Conservation (phyloP, 2,113 vertebrate species). For the Boleophthalmus pectinirostris region DNA sequence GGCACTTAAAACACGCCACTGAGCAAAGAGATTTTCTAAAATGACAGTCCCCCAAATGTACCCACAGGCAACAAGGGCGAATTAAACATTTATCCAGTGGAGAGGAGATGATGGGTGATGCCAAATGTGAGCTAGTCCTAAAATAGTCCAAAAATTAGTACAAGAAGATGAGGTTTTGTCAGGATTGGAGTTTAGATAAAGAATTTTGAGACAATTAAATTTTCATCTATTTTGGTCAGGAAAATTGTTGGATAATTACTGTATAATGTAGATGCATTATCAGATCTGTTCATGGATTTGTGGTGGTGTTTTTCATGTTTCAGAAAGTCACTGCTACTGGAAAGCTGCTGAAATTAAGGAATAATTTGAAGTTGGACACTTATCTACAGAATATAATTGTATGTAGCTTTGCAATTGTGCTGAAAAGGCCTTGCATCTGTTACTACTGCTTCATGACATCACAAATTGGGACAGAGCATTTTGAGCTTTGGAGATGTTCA, state of each 20-base stretch:
- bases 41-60: slow-evolving; percentile 36
- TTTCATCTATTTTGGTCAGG: slow-evolving; percentile 18
- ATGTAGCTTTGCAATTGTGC: too few species aligned
- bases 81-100: slow-evolving; percentile 73
- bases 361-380: too few species aligned
- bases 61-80: slow-evolving; percentile 52
- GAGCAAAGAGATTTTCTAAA: slow-evolving; percentile 12
- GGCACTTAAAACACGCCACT: slow-evolving; percentile 8
- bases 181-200: slow-evolving; percentile 8
- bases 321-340: too few species aligned
- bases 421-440: too few species aligned
- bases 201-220: slow-evolving; percentile 8
- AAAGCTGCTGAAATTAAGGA: too few species aligned
- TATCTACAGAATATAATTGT: too few species aligned
- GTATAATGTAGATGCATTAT: not conserved
- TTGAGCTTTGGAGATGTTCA: too few species aligned
- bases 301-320: not conserved
- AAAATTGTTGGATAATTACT: not conserved
- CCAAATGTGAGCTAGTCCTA: slow-evolving; percentile 14
- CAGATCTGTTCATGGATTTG: not conserved
- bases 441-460: too few species aligned
- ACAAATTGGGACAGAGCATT: too few species aligned
- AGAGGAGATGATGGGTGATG: slow-evolving; percentile 35
- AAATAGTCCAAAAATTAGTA: slow-evolving; percentile 38
- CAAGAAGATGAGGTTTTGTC: slow-evolving; percentile 25